Base-by-base conservation (phyloP, 2,888 invertebrate genomes). In the Melanostoma mellinum region DNA sequence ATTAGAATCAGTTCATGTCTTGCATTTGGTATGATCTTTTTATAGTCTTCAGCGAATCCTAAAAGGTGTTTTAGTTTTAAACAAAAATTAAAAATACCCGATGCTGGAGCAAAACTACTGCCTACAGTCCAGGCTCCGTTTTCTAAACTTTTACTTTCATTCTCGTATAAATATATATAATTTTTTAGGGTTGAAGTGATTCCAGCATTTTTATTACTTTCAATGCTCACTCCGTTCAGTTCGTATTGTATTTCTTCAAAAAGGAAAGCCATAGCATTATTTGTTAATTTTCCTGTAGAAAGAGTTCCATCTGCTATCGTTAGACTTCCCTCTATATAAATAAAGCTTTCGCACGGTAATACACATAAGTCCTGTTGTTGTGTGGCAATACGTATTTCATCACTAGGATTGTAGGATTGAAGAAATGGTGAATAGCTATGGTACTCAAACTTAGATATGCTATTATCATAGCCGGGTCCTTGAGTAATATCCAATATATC, bases 21-120 rank as follows among this genome's bases (percentile, higher is more conserved):
- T 65, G 87, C 87, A 85, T 90, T 90, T 2, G 90, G 74, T 40
- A 90, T 86, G 67, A 90, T 88, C 86, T 88, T 89, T 10, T 87
- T 87, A 75, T 89, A 90, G 84, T 90, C 88, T 85, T 89, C 89
- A 60, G 86, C 86, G 82, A 89, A 89, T 3, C 88, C 89, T n/a
- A 89, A 58, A 20, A 89, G 10, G 67, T 84, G 80, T 50, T 85
- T 87, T 35, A 89, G 81, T 5, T 88, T 88, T 32, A 89, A 82
- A 40, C 68, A 86, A 69, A 87, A 81, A 82, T 87, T 50, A 32
- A 32, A 50, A 50, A 2, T 32, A 35, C 33, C 53, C 35, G 53
- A 53, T 55, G 3, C 0, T 20, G 6, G 10, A 36, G 55, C 10
- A 20, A 38, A 36, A 9, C 1, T 38, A 6, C 5, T 3, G 20